Base-by-base conservation (phyloP, 2,113 vertebrate genomes). In the Salvelinus sp. region DNA sequence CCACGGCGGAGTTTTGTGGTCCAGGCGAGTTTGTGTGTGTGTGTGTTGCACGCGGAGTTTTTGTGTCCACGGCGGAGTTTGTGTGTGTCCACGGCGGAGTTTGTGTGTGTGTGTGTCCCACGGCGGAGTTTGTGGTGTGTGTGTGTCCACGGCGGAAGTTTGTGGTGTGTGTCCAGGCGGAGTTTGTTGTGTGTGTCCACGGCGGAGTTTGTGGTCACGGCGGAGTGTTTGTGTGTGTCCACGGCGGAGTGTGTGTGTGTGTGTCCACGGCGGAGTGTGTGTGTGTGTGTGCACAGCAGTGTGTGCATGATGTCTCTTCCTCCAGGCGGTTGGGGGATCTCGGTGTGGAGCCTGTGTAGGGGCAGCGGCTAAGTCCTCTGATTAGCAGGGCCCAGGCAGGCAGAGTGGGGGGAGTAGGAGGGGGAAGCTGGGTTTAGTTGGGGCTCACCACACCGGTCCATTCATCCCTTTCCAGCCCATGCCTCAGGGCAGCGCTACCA, bases 281-380 rank as follows among this genome's bases (percentile, higher is more conserved):
- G 70, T 74, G 69, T 81, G 79, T 80, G 78, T 81, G 86, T 87
- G 64, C 76, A 82, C 77, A 0, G 50, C 5, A 3, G 81, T 23
- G 6, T 79, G 69, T 64, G 65, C 54, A 27, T 62, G 86, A 76
- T 57, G 72, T 74, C 76, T 81, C 81, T 80, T 78, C 81, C 87
- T 87, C 66, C 76, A 82, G 88, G 88, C 75, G 3, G 83, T 63
- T 38, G 57, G 76, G 70, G 23, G 38, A 54, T 85, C 90, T 92
- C 90, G 87, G 78, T 84, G 79, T 69, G 20, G 82, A 69, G 82
- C 77, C 82, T 64, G 77, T 82, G 73, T 86, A 87, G 82, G 87
- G 83, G 89, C 85, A 82, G 81, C 9, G 47, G 83, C 77, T 83
- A 85, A 91, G 79, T 87, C 73, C 70, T 86, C 82, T 91, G 88